phyloP scores from a whole-genome alignment of 2,113 vertebrate species.

The Garra rufa region DNA sequence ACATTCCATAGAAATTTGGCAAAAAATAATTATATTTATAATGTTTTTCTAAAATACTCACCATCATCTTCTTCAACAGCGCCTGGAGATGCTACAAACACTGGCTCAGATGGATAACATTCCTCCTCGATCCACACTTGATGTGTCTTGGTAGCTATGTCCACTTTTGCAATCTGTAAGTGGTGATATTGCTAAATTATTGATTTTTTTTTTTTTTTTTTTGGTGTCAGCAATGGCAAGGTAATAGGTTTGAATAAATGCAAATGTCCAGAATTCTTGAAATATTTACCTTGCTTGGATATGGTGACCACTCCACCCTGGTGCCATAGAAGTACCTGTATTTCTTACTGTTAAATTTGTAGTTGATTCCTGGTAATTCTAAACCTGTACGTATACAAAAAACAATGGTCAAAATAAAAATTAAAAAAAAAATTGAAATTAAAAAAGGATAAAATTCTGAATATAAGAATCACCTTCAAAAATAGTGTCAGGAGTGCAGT shows the following conservation, averaged over 20 bases:
- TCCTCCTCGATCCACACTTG: conserved; percentile 78
- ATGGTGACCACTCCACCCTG: conserved; percentile 79
- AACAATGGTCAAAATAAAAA: background rate
- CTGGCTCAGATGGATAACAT: conserved; percentile 87
- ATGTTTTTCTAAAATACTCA: conserved; percentile 61
- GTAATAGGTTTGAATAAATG: background rate
- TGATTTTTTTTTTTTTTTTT: too few species aligned
- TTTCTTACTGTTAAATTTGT: conserved; percentile 82
- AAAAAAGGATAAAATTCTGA: background rate
- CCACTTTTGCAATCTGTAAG: conserved; percentile 84
- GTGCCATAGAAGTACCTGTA: conserved; percentile 88
- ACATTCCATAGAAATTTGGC: too few species aligned
- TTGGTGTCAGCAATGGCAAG: too few species aligned
- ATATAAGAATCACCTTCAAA: conserved; percentile 77
- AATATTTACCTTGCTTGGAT: conserved; percentile 84
- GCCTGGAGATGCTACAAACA: conserved; percentile 84
- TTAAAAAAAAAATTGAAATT: background rate
- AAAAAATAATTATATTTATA: background rate
- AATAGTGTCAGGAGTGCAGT: conserved; percentile 81
- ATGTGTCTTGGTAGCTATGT: conserved; percentile 76
- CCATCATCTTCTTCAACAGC: conserved; percentile 89
- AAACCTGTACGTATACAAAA: conserved; percentile 75
- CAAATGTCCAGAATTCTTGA: background rate
- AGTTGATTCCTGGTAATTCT: conserved; percentile 92
- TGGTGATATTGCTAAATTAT: background rate